These are phyloP conservation scores for Sisor rabdophorus DNA, from an alignment of 2,113 vertebrate genomes.

Conservation along the genomic window DNA sequence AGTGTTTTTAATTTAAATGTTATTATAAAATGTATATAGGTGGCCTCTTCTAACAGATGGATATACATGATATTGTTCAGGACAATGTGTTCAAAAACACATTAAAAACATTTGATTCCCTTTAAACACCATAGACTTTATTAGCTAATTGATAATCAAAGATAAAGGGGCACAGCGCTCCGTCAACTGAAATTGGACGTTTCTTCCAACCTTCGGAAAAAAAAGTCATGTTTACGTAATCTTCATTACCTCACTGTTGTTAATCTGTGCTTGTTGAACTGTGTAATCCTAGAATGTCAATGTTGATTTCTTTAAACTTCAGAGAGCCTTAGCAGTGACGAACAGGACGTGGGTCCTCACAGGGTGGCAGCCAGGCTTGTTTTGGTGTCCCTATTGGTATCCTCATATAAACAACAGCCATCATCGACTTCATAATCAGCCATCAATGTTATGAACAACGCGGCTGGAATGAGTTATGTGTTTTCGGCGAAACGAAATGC, in stretches of 20 bases:
- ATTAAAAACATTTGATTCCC: constrained; percentile 34
- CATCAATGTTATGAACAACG: constrained; percentile 17
- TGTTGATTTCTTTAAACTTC: constrained; percentile 43
- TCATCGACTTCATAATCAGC: constrained; percentile 20
- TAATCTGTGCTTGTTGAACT: constrained; percentile 48
- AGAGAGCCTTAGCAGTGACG: constrained; percentile 11
- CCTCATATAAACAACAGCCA: constrained; percentile 22
- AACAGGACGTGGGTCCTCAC: constrained; percentile 9
- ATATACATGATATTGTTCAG: constrained; percentile 24
- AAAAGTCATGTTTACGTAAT: constrained; percentile 18
- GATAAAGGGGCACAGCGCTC: background rate
- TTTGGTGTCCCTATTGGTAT: constrained; percentile 27
- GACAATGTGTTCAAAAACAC: constrained; percentile 16
- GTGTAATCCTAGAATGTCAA: constrained; percentile 53
- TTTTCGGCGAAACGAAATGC: background rate
- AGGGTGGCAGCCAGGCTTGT: constrained; percentile 29
- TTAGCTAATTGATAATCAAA: constrained; percentile 36
- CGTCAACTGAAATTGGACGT: constrained; percentile 9
- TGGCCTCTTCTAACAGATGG: constrained; percentile 18
- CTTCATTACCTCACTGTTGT: constrained; percentile 45
- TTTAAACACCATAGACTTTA: constrained; percentile 41
- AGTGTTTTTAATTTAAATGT: constrained; percentile 1
- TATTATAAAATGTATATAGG: constrained; percentile 9
- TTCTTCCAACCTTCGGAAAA: constrained; percentile 44
- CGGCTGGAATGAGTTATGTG: constrained; percentile 16